A percentile compares a stretch with the other conserved stretches of the same genome.
phyloP scores from a whole-genome alignment of 1,140 invertebrate species.

The Tyrophagus putrescentiae region DNA sequence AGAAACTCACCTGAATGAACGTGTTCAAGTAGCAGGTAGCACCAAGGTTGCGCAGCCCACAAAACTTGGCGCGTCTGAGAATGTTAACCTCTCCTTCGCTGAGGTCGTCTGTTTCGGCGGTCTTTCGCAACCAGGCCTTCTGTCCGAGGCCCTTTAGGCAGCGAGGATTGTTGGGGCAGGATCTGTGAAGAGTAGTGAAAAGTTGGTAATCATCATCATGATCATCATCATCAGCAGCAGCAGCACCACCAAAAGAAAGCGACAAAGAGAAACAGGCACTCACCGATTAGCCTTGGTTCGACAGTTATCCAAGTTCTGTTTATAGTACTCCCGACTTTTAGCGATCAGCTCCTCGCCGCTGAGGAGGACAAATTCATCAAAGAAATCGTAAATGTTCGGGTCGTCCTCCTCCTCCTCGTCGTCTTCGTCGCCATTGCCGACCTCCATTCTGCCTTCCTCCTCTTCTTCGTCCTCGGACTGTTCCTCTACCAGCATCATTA shows the following conservation, averaged over 20 bases:
- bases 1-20: constrained; percentile 41
- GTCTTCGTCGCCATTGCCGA: too few relatives aligned
- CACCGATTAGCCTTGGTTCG: constrained; percentile 9
- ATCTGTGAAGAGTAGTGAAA: constrained; percentile 31
- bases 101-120: constrained; percentile 28
- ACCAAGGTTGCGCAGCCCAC: constrained; percentile 53
- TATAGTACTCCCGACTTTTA: not conserved
- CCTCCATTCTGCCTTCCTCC: not conserved
- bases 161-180: constrained; percentile 49
- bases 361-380: not conserved
- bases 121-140: constrained; percentile 36
- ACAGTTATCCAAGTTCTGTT: constrained; percentile 3
- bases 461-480: not conserved
- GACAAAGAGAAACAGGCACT: not conserved
- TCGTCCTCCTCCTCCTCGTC: too few relatives aligned
- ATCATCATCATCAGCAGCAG: not conserved
- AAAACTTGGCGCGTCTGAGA: constrained; percentile 33
- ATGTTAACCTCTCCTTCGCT: constrained; percentile 36
- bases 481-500: not conserved
- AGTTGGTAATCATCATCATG: too few relatives aligned
- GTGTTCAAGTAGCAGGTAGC: constrained; percentile 60
- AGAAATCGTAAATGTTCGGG: not conserved
- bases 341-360: not conserved
- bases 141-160: constrained; percentile 49
- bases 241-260: not conserved